Base-by-base conservation (phyloP, 2,888 invertebrate species). In the Danaus chrysippus region DNA sequence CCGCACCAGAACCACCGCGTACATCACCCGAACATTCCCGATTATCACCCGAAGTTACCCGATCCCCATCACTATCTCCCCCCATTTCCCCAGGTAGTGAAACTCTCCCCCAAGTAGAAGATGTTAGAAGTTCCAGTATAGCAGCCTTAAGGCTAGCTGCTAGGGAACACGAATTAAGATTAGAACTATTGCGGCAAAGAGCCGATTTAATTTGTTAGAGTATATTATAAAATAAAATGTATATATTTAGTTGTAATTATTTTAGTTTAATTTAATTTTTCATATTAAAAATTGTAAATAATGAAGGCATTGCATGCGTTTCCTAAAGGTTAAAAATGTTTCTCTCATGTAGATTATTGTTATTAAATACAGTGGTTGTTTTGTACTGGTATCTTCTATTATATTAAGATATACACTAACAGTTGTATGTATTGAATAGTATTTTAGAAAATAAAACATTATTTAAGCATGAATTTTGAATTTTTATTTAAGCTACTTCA, bases 71-170 rank as follows among this genome's bases (percentile, higher is more conserved):
- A 9, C 87, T 90, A 57, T 93, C 93, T 3, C 93, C 93, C 6
- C 91, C 92, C 1, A 91, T 90, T 70, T 90, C 88, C n/a, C 91
- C 91, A 0, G 90, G 89, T 0, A 85, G 84, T 71, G 89, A 88
- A 71, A 89, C 92, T 19, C 85, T 93, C 59, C 87, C 88, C 42
- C 76, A 87, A 74, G 74, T 81, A 67, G 91, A 90, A 42, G 97
- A 97, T 78, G 92, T 96, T n/a, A 91, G 96, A 71, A 95, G 94
- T 70, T 96, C 96, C 12, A 97, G 97, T 76, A 97, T 97, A 71
- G 97, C 97, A 0, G 95, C 96, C 0, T 88, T 98, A 63, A 91
- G 98, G 71, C 86, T 97, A 57, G 97, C 97, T 73, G 98, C 98
- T 0, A 91, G 97, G 43, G 97, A 98, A 78, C 97, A 97, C 83